These are phyloP conservation scores for Dromaius novaehollandiae DNA, from an alignment of 2,113 vertebrate species.

Conservation along the genomic window DNA sequence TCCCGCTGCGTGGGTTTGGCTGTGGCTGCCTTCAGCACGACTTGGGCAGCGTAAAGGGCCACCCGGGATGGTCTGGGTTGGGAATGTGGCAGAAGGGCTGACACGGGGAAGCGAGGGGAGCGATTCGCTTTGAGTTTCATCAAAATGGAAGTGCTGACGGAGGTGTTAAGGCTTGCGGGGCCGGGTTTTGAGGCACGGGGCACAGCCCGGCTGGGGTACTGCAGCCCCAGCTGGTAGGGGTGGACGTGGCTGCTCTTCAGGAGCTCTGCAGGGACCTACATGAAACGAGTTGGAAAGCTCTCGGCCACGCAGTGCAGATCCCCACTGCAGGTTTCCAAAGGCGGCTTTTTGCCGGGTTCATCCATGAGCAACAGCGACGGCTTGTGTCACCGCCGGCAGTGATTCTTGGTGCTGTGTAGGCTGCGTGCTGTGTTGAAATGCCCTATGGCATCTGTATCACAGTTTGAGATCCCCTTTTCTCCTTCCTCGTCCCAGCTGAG, in stretches of 20 bases:
- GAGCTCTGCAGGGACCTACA: neutral
- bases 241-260: neutral
- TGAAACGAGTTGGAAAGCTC: accelerated
- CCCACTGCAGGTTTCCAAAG: accelerated
- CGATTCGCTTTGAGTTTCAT: accelerated
- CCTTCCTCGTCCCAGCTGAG: neutral
- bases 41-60: neutral
- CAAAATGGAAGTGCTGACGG: neutral
- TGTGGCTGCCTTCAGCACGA: neutral
- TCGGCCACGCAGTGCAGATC: neutral
- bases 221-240: neutral
- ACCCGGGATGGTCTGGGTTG: neutral
- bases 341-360: neutral
- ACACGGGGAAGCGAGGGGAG: neutral
- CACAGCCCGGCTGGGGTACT: accelerated
- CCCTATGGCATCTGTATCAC: neutral
- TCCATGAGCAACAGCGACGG: neutral
- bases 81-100: neutral
- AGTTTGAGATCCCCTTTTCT: accelerated
- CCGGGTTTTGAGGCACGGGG: neutral
- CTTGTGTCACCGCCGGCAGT: neutral
- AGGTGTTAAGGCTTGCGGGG: accelerated
- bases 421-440: accelerated
- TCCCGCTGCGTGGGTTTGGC: accelerated
- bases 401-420: accelerated